Conservation (phyloP, 2,888 invertebrate species). For the Catocala sponsa region DNA sequence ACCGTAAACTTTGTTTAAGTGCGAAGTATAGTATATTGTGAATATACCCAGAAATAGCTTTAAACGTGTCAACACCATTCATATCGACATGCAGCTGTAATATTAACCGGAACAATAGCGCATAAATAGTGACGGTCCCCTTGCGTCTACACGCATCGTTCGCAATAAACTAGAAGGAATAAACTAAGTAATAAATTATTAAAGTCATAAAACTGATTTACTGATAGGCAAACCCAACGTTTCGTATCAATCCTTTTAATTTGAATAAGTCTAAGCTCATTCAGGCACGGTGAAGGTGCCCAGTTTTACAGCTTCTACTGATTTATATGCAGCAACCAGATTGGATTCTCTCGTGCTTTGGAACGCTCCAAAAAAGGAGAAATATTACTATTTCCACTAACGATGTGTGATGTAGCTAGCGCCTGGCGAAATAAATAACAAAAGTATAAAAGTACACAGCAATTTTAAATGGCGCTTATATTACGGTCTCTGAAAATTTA, state of each 20-base stretch:
- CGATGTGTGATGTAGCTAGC: conserved; percentile 33
- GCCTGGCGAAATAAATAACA: conserved; percentile 16
- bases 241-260: conserved; percentile 52
- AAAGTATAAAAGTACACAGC: conserved; percentile 17
- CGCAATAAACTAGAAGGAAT: conserved; percentile 22
- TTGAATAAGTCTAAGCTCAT: conserved; percentile 60
- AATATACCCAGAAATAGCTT: no score
- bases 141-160: conserved; percentile 1
- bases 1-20: not conserved
- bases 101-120: conserved; percentile 22
- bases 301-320: conserved; percentile 46
- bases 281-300: conserved; percentile 14
- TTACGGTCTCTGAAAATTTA: no score
- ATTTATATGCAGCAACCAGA: conserved; percentile 42
- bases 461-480: no score
- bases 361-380: conserved; percentile 35
- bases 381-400: conserved; percentile 40
- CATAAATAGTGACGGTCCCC: conserved; percentile 29
- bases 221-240: conserved; percentile 41
- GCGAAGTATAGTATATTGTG: no score
- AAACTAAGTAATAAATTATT: conserved; percentile 31
- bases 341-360: conserved; percentile 28
- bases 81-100: conserved; percentile 20
- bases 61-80: conserved; percentile 23
- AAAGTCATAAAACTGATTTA: conserved; percentile 54